Evolutionary conservation across 1,140 invertebrate genomes (phyloP).

Genomic region (Coptotermes formosanus): DNA sequence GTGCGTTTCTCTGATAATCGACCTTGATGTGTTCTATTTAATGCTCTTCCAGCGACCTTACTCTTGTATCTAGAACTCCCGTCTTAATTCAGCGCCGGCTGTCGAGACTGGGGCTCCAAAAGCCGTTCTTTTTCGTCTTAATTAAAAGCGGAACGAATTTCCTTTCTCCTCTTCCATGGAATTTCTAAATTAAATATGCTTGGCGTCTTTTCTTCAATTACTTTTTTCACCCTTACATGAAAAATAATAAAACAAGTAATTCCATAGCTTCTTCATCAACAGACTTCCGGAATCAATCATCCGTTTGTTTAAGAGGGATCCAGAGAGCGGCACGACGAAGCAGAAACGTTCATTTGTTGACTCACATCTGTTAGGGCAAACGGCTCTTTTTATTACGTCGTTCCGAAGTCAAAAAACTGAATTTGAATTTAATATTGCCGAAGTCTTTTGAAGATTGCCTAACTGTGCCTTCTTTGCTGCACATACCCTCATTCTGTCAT

Average conservation of each 20-base stretch:
- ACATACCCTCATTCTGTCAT: too few relatives aligned
- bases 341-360: too few relatives aligned
- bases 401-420: too few relatives aligned
- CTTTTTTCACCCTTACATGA: background rate
- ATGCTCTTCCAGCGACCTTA: background rate
- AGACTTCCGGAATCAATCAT: background rate
- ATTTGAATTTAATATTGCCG: too few relatives aligned
- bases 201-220: background rate
- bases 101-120: background rate
- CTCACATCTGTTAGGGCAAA: too few relatives aligned
- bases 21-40: background rate
- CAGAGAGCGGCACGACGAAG: too few relatives aligned
- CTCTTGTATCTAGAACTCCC: background rate
- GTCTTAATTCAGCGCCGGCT: too few relatives aligned
- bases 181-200: slow-evolving; percentile 4
- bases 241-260: background rate
- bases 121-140: background rate
- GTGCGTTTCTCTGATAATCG: background rate
- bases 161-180: background rate
- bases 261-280: background rate
- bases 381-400: too few relatives aligned
- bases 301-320: too few relatives aligned
- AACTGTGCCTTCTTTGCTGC: too few relatives aligned
- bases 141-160: slow-evolving; percentile 10
- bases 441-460: too few relatives aligned